Evolutionary conservation across 2,888 invertebrate species (phyloP), one percentile per base, ranked within the genome.

Genomic region (Drosophila multiciliata): DNA sequence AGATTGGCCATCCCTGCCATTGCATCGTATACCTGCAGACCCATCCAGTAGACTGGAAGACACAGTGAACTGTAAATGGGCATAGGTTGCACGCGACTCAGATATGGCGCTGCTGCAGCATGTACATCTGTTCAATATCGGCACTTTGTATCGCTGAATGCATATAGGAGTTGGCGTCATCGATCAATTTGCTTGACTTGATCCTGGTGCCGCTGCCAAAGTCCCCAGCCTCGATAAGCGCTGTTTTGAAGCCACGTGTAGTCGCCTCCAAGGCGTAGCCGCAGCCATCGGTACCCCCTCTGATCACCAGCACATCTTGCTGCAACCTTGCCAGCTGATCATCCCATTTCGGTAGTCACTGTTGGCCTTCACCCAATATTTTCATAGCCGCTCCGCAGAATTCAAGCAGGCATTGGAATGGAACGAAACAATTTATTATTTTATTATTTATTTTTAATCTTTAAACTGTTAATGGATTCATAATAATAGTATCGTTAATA

Each of bases 51-150:
- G 92, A 99, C 99, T 0, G 99, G 99, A 73, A 99, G 95, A 93
- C 99, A 98, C 98, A 99, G 99, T 96, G 97, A 97, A 92, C 98
- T 99, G 45, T 99, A 99, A 71, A 99, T 97, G 1, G 99, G 99
- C 83, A 99, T 99, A 6, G 99, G 99, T 78, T 99, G 94, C 0
- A 99, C 98, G 90, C 97, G 96, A 4, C 99, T 97, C 70, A 99
- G 94, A 94, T 99, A 99, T 1, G 99, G 99, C 1, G 99, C 99
- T 99, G 99, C 92, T 98, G 98, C 62, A 99, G 99, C 99, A 99
- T 99, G 89, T 95, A 96, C 93, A 99, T 99, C 93, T 99, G 99
- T 87, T 99, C 99, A 78, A 96, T 93, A 93, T 99, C 99, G 78
- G 90, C 92, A 38, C 92, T 91, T 95, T 99, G 95, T 77, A 99